Evolutionary conservation across 2,888 invertebrate species (phyloP).

Genomic region (Tolmerus cingulatus): DNA sequence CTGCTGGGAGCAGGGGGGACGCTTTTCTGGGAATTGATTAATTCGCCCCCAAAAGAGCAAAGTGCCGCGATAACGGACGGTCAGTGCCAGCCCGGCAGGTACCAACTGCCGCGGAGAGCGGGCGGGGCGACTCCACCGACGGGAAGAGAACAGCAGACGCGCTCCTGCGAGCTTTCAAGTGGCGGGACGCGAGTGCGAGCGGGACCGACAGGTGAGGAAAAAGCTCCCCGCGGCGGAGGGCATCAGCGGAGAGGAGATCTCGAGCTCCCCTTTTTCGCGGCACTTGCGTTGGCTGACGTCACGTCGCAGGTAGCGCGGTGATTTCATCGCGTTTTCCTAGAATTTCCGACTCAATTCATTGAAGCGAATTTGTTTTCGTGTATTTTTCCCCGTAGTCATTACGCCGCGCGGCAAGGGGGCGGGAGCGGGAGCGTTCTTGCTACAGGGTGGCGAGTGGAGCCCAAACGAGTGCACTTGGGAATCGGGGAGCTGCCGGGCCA

Average conservation of each 20-base stretch:
- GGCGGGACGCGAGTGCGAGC: not conserved
- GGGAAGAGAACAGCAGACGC: not conserved
- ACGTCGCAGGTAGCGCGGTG: conserved; percentile 20
- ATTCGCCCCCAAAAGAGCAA: not conserved
- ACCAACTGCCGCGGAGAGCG: not conserved
- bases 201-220: not conserved
- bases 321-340: conserved; percentile 22
- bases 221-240: not conserved
- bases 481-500: not conserved
- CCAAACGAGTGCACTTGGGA: not conserved
- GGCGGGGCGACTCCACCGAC: not conserved
- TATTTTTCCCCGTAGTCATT: not conserved
- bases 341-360: not conserved
- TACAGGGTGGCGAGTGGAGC: not conserved
- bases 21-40: not conserved
- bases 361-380: not conserved
- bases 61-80: not conserved
- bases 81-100: not conserved
- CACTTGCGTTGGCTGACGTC: conserved; percentile 1
- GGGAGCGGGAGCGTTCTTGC: not conserved
- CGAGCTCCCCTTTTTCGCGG: not conserved
- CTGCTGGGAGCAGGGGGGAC: not conserved
- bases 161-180: not conserved
- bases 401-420: not conserved
- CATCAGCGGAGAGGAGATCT: not conserved